These are phyloP conservation scores for Druceiella hillmani DNA, from an alignment of 2,888 invertebrate species.

Conservation along the genomic window DNA sequence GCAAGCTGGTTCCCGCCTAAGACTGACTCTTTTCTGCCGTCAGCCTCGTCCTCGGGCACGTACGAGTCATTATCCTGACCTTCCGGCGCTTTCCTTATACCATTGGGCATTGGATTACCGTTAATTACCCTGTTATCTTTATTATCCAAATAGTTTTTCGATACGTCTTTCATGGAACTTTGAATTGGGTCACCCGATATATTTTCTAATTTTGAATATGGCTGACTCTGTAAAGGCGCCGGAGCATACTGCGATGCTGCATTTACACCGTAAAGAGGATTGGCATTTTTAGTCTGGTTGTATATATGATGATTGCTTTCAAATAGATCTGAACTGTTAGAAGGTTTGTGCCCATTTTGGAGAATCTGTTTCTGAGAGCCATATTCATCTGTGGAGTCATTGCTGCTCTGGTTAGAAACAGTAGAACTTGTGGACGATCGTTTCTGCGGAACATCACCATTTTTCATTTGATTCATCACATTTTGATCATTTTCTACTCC, in stretches of 20 bases:
- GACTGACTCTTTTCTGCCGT: slow-evolving; percentile 51
- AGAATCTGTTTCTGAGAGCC: slow-evolving; percentile 36
- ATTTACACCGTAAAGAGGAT: slow-evolving; percentile 47
- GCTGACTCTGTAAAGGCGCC: slow-evolving; percentile 23
- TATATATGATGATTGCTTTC: slow-evolving; percentile 32
- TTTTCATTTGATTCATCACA: slow-evolving; percentile 34
- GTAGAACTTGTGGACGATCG: slow-evolving; percentile 45
- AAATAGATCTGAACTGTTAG: slow-evolving; percentile 32
- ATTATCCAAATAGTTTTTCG: slow-evolving; percentile 7
- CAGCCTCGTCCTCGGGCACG: slow-evolving; percentile 54
- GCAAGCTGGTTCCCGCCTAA: slow-evolving; percentile 46
- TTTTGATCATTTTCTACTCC: slow-evolving; percentile 48
- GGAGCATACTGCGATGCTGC: slow-evolving; percentile 48
- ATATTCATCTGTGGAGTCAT: slow-evolving; percentile 39
- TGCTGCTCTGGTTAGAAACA: slow-evolving; percentile 45
- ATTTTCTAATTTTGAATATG: slow-evolving; percentile 5
- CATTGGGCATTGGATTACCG: slow-evolving; percentile 34
- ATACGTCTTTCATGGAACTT: slow-evolving; percentile 24
- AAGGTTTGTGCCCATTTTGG: too few relatives aligned
- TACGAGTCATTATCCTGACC: slow-evolving; percentile 75
- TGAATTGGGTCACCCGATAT: slow-evolving; percentile 33
- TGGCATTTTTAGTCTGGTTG: slow-evolving; percentile 35
- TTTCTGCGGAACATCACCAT: slow-evolving; percentile 38
- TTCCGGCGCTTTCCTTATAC: slow-evolving; percentile 67
- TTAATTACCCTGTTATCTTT: too few relatives aligned